Percentiles rank a stretch among this genome's conserved stretches.
phyloP scores from a whole-genome alignment of 2,888 invertebrate genomes.

The Netelia melanura region DNA sequence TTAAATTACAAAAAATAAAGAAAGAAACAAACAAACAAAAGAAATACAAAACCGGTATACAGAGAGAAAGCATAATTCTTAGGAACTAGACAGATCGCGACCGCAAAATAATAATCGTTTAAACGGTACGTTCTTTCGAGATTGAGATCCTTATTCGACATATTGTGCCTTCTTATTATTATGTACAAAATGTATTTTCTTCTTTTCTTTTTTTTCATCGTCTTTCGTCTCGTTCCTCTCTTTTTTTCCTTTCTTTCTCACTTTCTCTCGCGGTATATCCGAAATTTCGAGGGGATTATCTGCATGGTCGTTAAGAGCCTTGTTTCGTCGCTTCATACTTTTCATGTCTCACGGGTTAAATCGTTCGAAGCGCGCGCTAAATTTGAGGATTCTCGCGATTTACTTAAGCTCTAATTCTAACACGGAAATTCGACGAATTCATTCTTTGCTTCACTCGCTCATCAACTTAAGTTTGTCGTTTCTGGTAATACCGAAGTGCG shows the following conservation, averaged over 20 bases:
- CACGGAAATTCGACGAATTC: constrained; percentile 37
- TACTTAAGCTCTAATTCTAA: constrained; percentile 16
- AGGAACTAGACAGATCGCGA: constrained; percentile 65
- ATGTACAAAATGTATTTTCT: constrained; percentile 64
- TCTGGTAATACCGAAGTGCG: constrained; percentile 1
- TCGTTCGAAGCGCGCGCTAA: not conserved
- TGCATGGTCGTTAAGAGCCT: not conserved
- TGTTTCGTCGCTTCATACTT: too few species aligned
- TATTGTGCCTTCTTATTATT: constrained; percentile 68
- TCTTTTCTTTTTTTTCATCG: constrained; percentile 32
- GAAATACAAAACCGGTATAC: constrained; percentile 31
- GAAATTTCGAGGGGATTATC: not conserved
- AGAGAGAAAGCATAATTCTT: constrained; percentile 61
- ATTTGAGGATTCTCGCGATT: not conserved
- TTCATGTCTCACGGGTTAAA: not conserved
- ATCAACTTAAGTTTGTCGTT: constrained; percentile 32
- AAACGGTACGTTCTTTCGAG: constrained; percentile 62
- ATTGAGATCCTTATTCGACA: constrained; percentile 70
- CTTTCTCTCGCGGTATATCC: constrained; percentile 21
- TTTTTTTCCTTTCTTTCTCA: constrained; percentile 42
- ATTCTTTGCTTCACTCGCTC: constrained; percentile 1
- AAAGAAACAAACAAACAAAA: constrained; percentile 45
- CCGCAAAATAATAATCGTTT: constrained; percentile 48
- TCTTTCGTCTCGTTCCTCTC: constrained; percentile 10
- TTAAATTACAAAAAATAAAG: constrained; percentile 46